Conservation (phyloP, 92 coral and sea anemone species). For the Nematostella vectensis region DNA sequence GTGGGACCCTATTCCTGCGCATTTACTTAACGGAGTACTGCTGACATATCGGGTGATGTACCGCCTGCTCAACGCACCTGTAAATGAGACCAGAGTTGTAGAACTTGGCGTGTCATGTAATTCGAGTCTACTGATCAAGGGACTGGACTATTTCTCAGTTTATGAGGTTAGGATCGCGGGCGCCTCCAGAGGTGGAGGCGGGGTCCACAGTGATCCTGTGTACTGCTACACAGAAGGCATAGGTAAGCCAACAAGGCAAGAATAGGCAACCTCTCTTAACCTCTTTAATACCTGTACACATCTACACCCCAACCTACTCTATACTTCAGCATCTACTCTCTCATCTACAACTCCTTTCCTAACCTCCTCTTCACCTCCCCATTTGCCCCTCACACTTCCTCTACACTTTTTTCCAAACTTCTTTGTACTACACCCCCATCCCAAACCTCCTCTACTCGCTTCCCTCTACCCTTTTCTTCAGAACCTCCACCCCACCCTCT, state of each 20-base stretch:
- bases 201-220: conserved; percentile 14
- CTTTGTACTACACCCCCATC: no score
- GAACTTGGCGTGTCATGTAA: conserved; percentile 6
- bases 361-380: no score
- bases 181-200: background rate
- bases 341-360: no score
- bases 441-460: no score
- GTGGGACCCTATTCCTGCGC: conserved; percentile 16
- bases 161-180: conserved; percentile 4
- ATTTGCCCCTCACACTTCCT: no score
- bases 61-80: background rate
- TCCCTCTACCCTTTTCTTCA: no score
- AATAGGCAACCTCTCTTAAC: no score
- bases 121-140: conserved; percentile 3
- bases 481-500: no score
- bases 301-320: no score
- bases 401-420: no score
- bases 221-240: conserved; percentile 16
- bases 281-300: no score
- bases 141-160: background rate
- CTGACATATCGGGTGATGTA: conserved; percentile 12
- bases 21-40: conserved; percentile 6
- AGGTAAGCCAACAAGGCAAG: conserved; percentile 16
- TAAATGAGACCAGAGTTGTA: background rate
- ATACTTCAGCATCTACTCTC: no score